Base-by-base conservation (phyloP, 2,113 vertebrate genomes). In the Sinocyclocheilus rhinocerous region DNA sequence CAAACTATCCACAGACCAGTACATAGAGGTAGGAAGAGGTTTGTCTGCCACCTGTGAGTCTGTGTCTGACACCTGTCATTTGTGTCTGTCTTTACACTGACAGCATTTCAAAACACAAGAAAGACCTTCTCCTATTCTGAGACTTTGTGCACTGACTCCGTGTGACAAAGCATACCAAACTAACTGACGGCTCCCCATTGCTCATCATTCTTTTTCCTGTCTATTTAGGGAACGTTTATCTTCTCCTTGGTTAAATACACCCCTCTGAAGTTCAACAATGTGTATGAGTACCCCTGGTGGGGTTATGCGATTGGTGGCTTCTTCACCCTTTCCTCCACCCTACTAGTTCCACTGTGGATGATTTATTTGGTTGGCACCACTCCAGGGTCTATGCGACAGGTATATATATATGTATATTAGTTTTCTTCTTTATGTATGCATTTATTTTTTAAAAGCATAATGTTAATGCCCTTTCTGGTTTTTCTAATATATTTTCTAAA, bases 251-350 rank as follows among this genome's bases (percentile, higher is more conserved):
- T 91, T 57, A 92, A 91, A 85, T 93, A 94, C 77, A 93, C 89
- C 0, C 95, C 95, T 1, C 92, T 96, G 3, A 95, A 93, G 87
- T 92, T 95, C 78, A 95, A 94, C 92, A 93, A 93, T 83, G 90
- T 88, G 0, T 96, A 96, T 84, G 94, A 95, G 75, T 96, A 96
- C 76, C 95, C 95, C 33, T 95, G 94, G 93, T 96, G 95, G 95
- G 95, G 94, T 42, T 95, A 95, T 4, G 42, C 88, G 3, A 89
- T 96, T 4, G 95, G 95, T 63, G 94, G 93, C 24, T 91, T 94
- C 69, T 92, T 96, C 7, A 94, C 93, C 26, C 93, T 95, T 12
- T 96, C 95, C 29, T 95, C 95, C 22, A 95, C 94, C 10, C 87
- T 96, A 12, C 24, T 94, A 82, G 89, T 95, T 69, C 95, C 94